These are phyloP conservation scores for Schizothorax lantsangensis DNA, from an alignment of 2,797 vertebrate genomes.

Conservation along the genomic window DNA sequence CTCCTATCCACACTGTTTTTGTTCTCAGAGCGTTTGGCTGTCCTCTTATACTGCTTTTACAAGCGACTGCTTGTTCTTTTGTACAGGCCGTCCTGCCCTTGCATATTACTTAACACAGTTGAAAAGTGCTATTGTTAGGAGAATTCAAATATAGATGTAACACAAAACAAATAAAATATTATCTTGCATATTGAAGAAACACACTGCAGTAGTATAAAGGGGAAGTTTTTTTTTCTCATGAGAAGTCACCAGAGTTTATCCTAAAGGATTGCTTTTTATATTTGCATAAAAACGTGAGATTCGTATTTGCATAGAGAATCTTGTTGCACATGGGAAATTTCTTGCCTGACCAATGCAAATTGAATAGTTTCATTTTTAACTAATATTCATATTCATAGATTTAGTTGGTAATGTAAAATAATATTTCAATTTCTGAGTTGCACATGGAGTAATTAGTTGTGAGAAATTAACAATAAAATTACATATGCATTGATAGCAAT, in stretches of 20 bases:
- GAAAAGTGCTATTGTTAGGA: slow-evolving; percentile 8
- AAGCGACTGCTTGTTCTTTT: slow-evolving; percentile 40
- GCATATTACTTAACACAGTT: slow-evolving; percentile 19
- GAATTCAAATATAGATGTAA: neutral
- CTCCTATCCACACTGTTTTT: slow-evolving; percentile 10
- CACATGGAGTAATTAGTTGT: neutral
- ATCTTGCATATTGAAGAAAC: neutral
- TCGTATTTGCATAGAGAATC: slow-evolving; percentile 15
- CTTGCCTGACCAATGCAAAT: neutral
- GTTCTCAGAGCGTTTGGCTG: slow-evolving; percentile 35
- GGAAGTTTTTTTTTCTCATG: neutral
- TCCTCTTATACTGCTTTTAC: slow-evolving; percentile 38
- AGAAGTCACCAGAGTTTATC: neutral
- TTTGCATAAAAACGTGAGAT: neutral
- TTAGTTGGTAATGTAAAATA: neutral
- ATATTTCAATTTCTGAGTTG: neutral
- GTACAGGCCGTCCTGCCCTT: slow-evolving; percentile 18
- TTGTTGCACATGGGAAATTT: neutral
- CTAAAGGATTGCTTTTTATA: neutral
- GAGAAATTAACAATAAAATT: neutral
- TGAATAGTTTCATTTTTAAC: neutral
- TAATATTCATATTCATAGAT: neutral
- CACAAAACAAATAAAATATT: neutral
- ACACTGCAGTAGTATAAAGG: neutral
- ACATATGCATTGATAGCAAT: neutral